Evolutionary conservation across 2,797 vertebrate genomes (phyloP).

Genomic region (Neosalanx taihuensis): DNA sequence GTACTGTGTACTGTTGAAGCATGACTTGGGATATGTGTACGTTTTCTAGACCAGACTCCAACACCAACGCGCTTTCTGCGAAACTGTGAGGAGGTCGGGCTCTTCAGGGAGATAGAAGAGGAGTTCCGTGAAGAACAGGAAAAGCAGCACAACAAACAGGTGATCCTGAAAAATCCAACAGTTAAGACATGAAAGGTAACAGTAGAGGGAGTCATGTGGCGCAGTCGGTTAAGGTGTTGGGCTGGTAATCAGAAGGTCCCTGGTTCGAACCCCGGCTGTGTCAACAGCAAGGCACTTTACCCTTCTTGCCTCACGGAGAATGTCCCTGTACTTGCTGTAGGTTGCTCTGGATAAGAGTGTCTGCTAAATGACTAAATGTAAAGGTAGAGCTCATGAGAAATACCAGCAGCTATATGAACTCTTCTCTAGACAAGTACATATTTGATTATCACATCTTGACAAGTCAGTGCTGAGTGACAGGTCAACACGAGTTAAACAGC

Average conservation of each 20-base stretch:
- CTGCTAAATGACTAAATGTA: no score
- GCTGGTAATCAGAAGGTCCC: no score
- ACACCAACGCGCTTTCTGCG: conserved; percentile 95
- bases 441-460: conserved; percentile 4
- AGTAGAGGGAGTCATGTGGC: no score
- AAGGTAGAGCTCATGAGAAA: conserved; percentile 3
- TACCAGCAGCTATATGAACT: not conserved
- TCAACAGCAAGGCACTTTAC: no score
- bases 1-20: conserved; percentile 9
- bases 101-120: conserved; percentile 95
- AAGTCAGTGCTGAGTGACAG: conserved; percentile 36
- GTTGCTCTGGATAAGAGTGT: no score
- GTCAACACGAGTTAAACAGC: conserved; percentile 35
- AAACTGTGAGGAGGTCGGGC: conserved; percentile 96
- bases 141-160: conserved; percentile 86
- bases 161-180: conserved; percentile 41
- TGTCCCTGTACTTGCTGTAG: no score
- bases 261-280: no score
- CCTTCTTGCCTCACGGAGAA: no score
- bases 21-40: not conserved
- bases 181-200: not conserved
- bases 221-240: no score
- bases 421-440: not conserved
- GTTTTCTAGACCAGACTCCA: conserved; percentile 89
- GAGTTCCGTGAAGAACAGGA: conserved; percentile 92